These are phyloP conservation scores for Diorhabda sublineata DNA, from an alignment of 1,140 invertebrate genomes.

Conservation along the genomic window DNA sequence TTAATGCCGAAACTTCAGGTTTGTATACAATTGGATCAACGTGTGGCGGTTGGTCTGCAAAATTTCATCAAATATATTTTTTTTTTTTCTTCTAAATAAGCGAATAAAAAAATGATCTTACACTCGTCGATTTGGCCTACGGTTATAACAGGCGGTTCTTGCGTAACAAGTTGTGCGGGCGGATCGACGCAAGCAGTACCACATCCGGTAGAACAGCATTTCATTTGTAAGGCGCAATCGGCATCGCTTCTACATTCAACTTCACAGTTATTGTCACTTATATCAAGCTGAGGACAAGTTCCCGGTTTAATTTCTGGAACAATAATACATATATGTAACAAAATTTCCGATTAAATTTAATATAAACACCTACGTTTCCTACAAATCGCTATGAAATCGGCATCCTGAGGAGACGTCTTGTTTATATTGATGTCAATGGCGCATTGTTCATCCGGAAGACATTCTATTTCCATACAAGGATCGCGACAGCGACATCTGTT, in stretches of 20 bases:
- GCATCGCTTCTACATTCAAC: conserved; percentile 75
- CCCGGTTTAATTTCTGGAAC: conserved; percentile 67
- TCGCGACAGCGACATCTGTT: conserved; percentile 71
- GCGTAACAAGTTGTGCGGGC: conserved; percentile 36
- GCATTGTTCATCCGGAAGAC: conserved; percentile 63
- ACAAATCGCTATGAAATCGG: conserved; percentile 57
- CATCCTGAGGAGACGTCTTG: conserved; percentile 45
- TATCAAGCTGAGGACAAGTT: conserved; percentile 60
- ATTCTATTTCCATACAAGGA: conserved; percentile 64
- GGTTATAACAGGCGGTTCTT: conserved; percentile 43
- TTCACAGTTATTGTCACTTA: conserved; percentile 53
- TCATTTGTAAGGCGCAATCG: conserved; percentile 70
- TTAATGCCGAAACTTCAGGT: conserved; percentile 59
- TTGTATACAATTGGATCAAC: conserved; percentile 52
- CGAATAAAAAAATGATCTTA: neutral
- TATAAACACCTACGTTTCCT: conserved; percentile 53
- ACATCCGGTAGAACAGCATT: conserved; percentile 80
- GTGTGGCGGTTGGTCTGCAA: conserved; percentile 46
- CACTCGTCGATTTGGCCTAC: conserved; percentile 29
- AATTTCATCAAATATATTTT: too few species aligned
- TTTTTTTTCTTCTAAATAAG: too few species aligned
- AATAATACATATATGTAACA: neutral
- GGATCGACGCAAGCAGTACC: conserved; percentile 64
- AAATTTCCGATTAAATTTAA: neutral
- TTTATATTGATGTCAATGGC: conserved; percentile 56